Base-by-base conservation (phyloP, 2,888 invertebrate genomes). In the Fragum sueziense region DNA sequence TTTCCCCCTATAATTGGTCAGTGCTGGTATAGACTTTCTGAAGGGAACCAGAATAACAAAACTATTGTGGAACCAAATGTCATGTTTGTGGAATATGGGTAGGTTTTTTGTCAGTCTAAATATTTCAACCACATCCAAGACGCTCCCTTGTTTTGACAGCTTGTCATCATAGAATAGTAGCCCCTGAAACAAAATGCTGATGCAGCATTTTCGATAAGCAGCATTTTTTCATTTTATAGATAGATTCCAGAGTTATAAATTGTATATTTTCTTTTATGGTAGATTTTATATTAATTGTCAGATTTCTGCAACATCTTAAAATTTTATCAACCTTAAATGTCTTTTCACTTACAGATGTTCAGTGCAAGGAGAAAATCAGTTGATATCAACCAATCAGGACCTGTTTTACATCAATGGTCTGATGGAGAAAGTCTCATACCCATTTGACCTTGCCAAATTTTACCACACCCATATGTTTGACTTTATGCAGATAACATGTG, bases 341-440 rank as follows among this genome's bases (percentile, higher is more conserved):
- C n/a, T n/a, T n/a, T n/a, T n/a, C n/a, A 17, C 1, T 65, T 62
- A 22, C 54, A 74, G 74, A 22, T 74, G 74, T 61, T 54, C 74
- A 33, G 59, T 69, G 2, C 34, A 33, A 33, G 33, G 61, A 17
- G 69, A 68, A 25, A 41, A 69, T 25, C 61, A 69, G 54, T 59
- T 74, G 25, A 27, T 69, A 9, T 37, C 27, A 9, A 67, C 51
- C n/a, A 61, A 33, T 33, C 33, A 14, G 20, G 31, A 33, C 31
- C 11, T 61, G 9, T 74, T 74, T 41, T 31, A 17, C 27, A 37
- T 17, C 29, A 74, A 69, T 69, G 74, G 74, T 22, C 59, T 47
- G 4, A 22, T 69, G 47, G 74, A 74, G 31, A 41, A 37, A 31
- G 41, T 41, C 29, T 69, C 74, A 9, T 31, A 25, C n/a, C 31